Conservation (phyloP, 2,888 invertebrate genomes). For the Meliscaeva auricollis region DNA sequence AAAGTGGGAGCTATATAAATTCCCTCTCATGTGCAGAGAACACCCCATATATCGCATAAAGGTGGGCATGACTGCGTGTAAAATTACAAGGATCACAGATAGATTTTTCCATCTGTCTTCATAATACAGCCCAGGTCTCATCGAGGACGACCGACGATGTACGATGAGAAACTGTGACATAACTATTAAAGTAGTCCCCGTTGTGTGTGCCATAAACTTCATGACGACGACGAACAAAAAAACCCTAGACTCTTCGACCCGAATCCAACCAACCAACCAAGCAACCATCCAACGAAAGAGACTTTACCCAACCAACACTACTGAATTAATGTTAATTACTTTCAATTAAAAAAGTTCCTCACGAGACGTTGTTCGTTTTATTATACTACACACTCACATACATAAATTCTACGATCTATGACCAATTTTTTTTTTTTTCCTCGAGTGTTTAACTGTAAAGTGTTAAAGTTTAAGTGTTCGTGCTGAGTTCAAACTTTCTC, state of each 20-base stretch:
- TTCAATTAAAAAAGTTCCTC: conserved; percentile 71
- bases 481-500: conserved; percentile 48
- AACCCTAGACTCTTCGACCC: conserved; percentile 21
- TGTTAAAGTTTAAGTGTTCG: conserved; percentile 71
- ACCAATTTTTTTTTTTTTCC: conserved; percentile 46
- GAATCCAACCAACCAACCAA: not conserved
- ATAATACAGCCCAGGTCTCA: not conserved
- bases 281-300: not conserved
- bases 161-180: conserved; percentile 46
- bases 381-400: conserved; percentile 27
- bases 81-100: conserved; percentile 41
- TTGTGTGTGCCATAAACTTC: conserved; percentile 53
- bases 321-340: conserved; percentile 73
- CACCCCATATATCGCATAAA: not conserved
- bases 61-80: conserved; percentile 30
- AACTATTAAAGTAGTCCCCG: conserved; percentile 41
- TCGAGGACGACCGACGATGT: too few relatives aligned
- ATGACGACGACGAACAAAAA: not conserved
- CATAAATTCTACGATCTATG: conserved; percentile 45
- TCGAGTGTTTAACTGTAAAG: conserved; percentile 66
- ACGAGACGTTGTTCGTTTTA: conserved; percentile 63
- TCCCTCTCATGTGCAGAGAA: not conserved
- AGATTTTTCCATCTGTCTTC: conserved; percentile 29
- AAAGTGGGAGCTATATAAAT: conserved; percentile 8
- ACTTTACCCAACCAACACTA: conserved; percentile 33